Evolutionary conservation across 2,113 vertebrate genomes (phyloP), one percentile per base, ranked within the genome.

Genomic region (Rafetus swinhoei): DNA sequence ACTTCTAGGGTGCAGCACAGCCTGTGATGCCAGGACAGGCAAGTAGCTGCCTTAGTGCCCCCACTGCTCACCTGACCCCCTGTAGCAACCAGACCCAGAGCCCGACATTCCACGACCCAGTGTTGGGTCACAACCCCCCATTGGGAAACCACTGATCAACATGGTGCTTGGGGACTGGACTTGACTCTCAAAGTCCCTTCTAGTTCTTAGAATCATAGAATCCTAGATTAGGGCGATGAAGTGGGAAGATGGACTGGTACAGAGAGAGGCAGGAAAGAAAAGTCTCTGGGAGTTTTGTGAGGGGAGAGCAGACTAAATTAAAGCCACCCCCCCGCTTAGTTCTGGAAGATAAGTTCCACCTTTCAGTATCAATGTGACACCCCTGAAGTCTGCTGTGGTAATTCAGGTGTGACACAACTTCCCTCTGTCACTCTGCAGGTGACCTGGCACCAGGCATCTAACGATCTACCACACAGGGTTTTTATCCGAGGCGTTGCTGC

Each of bases 291-390:
- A 84, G 76, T 29, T 9, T 39, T 0, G 0, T 25, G 94, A 2
- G 4, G n/a, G 79, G 53, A 77, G 79, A 79, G 72, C 50, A 80
- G 81, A 59, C 9, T 65, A 32, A 86, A 32, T 72, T 35, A 8
- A 62, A 2, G 57, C 39, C 22, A 2, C 21, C 29, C 55, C 3
- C 25, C n/a, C n/a, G n/a, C 27, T 18, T 90, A 18, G 19, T n/a
- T 18, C 55, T 0, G 25, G 25, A 81, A 82, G 77, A 54, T 0
- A 5, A 72, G n/a, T 5, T 0, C 0, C 90, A 55, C 60, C 54
- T 45, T 53, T 4, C 52, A 39, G 83, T 25, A 25, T n/a, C 54
- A 69, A 22, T 32, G 13, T 4, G 21, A 59, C 39, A 57, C 84
- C 29, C 25, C 72, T 24, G 27, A 32, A 32, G 39, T 21, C 3